These are phyloP conservation scores for Addax nasomaculatus DNA, from an alignment of 2,113 vertebrate genomes.

Conservation along the genomic window DNA sequence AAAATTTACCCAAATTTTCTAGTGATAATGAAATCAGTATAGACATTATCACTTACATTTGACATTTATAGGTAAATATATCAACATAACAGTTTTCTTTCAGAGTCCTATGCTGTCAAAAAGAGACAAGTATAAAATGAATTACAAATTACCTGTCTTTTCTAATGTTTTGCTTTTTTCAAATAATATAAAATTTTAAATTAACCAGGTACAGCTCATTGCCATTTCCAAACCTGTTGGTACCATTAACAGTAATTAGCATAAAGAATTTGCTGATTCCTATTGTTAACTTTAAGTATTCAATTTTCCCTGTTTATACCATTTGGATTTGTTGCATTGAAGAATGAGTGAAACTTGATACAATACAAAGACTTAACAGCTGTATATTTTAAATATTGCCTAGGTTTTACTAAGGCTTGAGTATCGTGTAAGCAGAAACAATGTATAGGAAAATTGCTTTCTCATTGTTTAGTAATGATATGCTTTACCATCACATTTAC, in stretches of 20 bases:
- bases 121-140: background rate
- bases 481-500: constrained; percentile 51
- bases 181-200: background rate
- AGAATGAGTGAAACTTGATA: background rate
- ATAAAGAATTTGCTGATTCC: background rate
- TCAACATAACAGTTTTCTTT: background rate
- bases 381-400: constrained; percentile 16
- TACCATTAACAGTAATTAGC: constrained; percentile 40
- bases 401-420: background rate
- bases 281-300: background rate
- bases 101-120: background rate
- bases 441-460: constrained; percentile 36
- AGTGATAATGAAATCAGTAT: background rate
- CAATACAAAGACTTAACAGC: background rate
- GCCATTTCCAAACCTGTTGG: background rate
- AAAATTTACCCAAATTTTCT: background rate
- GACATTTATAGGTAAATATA: background rate
- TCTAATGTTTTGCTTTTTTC: background rate
- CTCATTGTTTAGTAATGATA: constrained; percentile 53
- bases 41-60: background rate
- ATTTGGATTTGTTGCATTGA: background rate
- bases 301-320: constrained; percentile 29
- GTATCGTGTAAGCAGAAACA: background rate
- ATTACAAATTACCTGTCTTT: background rate
- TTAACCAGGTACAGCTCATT: background rate